A percentile compares a stretch with the other conserved stretches of the same genome.
Evolutionary conservation across 1,140 invertebrate species (phyloP).

Genomic region (Drosophila baimaii): DNA sequence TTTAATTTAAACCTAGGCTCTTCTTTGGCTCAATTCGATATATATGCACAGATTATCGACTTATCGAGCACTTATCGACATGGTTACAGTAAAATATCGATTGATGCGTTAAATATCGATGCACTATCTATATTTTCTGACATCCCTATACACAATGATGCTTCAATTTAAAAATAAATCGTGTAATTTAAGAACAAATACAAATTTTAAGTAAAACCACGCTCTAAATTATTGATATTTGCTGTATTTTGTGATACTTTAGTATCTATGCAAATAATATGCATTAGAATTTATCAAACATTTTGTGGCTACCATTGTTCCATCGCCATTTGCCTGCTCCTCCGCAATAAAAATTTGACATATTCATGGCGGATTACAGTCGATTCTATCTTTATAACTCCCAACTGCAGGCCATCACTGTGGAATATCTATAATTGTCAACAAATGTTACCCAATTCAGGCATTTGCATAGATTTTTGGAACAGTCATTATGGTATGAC

Average conservation of each 20-base stretch:
- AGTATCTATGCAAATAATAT: constrained; percentile 8
- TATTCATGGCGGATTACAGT: constrained; percentile 22
- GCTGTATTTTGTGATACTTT: constrained; percentile 27
- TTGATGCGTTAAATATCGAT: no score
- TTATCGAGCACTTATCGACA: no score
- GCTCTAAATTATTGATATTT: neutral
- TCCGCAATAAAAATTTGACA: constrained; percentile 24
- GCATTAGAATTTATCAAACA: constrained; percentile 4
- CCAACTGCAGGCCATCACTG: constrained; percentile 62
- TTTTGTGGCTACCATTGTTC: constrained; percentile 27
- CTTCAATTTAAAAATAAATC: neutral
- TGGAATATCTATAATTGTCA: constrained; percentile 70
- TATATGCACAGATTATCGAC: no score
- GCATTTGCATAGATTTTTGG: constrained; percentile 47
- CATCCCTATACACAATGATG: no score
- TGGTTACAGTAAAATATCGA: no score
- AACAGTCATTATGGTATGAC: constrained; percentile 47
- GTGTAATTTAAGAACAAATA: neutral
- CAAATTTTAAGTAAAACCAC: no score
- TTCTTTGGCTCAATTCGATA: no score
- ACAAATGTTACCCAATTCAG: constrained; percentile 48
- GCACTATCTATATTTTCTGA: no score
- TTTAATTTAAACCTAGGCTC: no score
- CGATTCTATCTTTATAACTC: constrained; percentile 39
- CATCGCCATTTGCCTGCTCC: neutral